Base-by-base conservation (phyloP, 2,797 vertebrate species). In the Sebastiscus albofasciatus region DNA sequence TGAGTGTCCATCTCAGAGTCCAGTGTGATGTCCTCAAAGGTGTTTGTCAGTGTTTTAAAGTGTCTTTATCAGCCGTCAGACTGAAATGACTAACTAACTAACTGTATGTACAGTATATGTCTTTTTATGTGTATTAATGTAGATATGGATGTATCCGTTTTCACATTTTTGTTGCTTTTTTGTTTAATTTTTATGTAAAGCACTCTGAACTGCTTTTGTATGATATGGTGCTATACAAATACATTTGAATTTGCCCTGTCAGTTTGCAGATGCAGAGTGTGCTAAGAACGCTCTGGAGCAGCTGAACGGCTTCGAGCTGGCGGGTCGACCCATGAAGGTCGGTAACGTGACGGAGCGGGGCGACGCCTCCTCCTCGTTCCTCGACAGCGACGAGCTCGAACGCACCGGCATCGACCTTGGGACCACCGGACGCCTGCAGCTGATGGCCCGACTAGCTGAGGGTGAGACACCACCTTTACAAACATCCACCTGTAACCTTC, bases 281-380 rank as follows among this genome's bases (percentile, higher is more conserved):
- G 98, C 98, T 46, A 98, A 99, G 91, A 99, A 99, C 86, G 98
- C 98, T 34, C 91, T 99, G 92, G 98, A 99, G 86, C 98, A 99
- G 86, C 95, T 99, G 36, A 99, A 99, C 75, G 98, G 98, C 26
- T 99, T 99, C 73, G 98, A 99, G 87, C 87, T 99, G 87, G 98
- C 98, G 0, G 98, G 98, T 4, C 96, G 98, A 8, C 97, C 98
- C 4, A 99, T 99, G 98, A 99, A 99, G 93, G 98, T 99, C 26
- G 98, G 98, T 26, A 97, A 99, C 6, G 98, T 99, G 83, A 99
- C 98, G 0, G 98, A 99, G 86, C 96, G 97, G 20, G 97, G 96
- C 0, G 98, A 99, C 89, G 95, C 96, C 26, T 97, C 97, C 18
- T 96, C 97, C 27, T 97, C 98, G 33, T 98, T 99, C 94, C 94